phyloP scores from a whole-genome alignment of 2,113 vertebrate species.

The Nipponia nippon region DNA sequence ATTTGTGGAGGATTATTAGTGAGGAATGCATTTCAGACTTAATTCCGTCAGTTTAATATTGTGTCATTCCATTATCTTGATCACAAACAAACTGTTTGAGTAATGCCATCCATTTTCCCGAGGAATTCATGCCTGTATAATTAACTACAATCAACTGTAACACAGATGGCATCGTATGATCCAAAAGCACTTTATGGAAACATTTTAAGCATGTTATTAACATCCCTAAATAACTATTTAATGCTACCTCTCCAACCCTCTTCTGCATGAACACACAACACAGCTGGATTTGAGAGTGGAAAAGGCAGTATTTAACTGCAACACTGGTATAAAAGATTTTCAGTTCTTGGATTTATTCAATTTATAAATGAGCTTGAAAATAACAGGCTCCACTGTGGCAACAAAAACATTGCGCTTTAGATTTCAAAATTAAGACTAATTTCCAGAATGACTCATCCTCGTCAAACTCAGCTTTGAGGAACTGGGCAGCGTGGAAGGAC shows the following conservation, averaged over 20 bases:
- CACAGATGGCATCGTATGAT: constrained; percentile 44
- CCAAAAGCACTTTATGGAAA: constrained; percentile 12
- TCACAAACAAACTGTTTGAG: constrained; percentile 1
- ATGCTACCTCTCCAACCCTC: background rate
- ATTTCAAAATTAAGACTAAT: background rate
- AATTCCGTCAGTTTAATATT: background rate
- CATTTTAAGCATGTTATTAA: constrained; percentile 41
- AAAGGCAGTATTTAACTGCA: background rate
- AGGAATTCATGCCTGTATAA: constrained; percentile 25
- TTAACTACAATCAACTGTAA: constrained; percentile 51
- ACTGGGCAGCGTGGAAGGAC: background rate
- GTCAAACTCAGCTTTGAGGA: background rate
- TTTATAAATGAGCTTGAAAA: constrained; percentile 35
- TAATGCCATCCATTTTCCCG: background rate
- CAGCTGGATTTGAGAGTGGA: constrained; percentile 41
- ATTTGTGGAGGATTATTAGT: background rate
- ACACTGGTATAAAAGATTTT: background rate
- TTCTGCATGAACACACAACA: constrained; percentile 29
- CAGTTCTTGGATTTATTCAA: background rate
- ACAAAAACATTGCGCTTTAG: background rate
- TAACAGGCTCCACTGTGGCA: background rate
- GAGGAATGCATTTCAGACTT: background rate
- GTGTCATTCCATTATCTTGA: background rate
- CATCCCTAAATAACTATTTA: constrained; percentile 44
- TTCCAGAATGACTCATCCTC: background rate